These are phyloP conservation scores for Cheilosia urbana DNA, from an alignment of 2,888 invertebrate genomes.

Conservation along the genomic window DNA sequence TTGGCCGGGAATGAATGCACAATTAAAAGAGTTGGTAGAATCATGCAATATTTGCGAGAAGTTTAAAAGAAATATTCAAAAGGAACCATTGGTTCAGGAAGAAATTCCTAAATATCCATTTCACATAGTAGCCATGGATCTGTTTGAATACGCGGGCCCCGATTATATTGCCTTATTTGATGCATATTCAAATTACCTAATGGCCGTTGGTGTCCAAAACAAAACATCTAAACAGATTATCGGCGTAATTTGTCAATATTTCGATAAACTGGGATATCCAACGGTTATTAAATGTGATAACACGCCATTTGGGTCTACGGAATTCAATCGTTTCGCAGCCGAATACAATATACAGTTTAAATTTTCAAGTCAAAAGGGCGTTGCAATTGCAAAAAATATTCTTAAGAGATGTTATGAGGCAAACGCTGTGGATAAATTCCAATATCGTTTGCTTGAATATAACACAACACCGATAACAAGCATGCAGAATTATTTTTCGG, in stretches of 20 bases:
- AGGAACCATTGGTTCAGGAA: slow-evolving; percentile 23
- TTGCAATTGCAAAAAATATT: slow-evolving; percentile 20
- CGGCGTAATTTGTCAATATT: slow-evolving; percentile 15
- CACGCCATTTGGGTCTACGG: slow-evolving; percentile 22
- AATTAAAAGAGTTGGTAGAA: slow-evolving; percentile 30
- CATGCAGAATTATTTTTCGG: slow-evolving; percentile 44
- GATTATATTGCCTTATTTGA: slow-evolving; percentile 54
- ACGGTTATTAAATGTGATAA: slow-evolving; percentile 35
- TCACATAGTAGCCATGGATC: slow-evolving; percentile 34
- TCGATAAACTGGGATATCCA: slow-evolving; percentile 29
- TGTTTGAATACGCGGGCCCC: slow-evolving; percentile 68
- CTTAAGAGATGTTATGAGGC: slow-evolving; percentile 29
- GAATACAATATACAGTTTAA: slow-evolving; percentile 9
- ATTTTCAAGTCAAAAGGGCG: slow-evolving; percentile 38
- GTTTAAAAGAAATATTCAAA: slow-evolving; percentile 40
- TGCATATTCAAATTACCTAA: slow-evolving; percentile 29
- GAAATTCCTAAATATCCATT: slow-evolving; percentile 27
- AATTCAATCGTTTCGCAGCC: slow-evolving; percentile 15
- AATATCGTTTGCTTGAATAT: slow-evolving; percentile 33
- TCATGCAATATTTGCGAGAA: slow-evolving; percentile 27
- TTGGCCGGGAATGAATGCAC: slow-evolving; percentile 28
- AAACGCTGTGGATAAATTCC: not conserved
- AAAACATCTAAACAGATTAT: slow-evolving; percentile 33
- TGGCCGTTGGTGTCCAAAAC: slow-evolving; percentile 4
- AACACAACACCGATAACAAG: slow-evolving; percentile 22